Base-by-base conservation (phyloP, 2,797 vertebrate genomes). In the Falco biarmicus region DNA sequence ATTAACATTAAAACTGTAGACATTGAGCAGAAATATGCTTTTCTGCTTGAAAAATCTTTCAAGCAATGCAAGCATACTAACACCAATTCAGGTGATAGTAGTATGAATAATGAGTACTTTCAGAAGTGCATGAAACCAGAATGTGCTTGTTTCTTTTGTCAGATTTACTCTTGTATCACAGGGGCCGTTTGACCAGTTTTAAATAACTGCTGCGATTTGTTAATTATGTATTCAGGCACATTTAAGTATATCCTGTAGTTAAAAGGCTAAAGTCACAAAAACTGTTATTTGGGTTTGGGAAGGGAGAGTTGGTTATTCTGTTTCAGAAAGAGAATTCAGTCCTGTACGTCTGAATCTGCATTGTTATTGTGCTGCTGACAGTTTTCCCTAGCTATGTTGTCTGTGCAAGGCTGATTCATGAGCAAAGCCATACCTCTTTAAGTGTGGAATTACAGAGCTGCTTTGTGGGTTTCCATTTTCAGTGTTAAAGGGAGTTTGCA, bases 381-480 rank as follows among this genome's bases (percentile, higher is more conserved):
- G 45, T 50, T 91, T 39, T 90, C 47, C n/a, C 51, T 82, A 37
- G 20, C 37, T 81, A 9, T 24, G 41, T 68, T 80, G 43, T 59
- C 43, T 70, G 31, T 74, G 45, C 51, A 56, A 45, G 85, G 54
- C 69, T 70, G 74, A 61, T 87, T 70, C 56, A n/a, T 15, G 37
- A 93, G 26, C 48, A 68, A 69, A 94, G n/a, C 43, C 26, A 6
- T 84, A 69, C 56, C 47, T 76, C 41, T 89, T 83, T 48, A 92
- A 20, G 26, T 64, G 22, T 84, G 47, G 69, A 75, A 93, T 90
- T 93, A 41, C 29, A 84, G 82, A 94, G 13, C 25, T 90, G 77
- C 65, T 90, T 56, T 84, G 56, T 91, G 81, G 50, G 32, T 93
- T 96, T 92, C 56, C 68, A 13, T 93, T 95, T 86, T 89, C 43